A percentile compares a stretch with the other conserved stretches of the same genome.
Conservation (phyloP, 2,797 vertebrate genomes). For the Falco biarmicus region DNA sequence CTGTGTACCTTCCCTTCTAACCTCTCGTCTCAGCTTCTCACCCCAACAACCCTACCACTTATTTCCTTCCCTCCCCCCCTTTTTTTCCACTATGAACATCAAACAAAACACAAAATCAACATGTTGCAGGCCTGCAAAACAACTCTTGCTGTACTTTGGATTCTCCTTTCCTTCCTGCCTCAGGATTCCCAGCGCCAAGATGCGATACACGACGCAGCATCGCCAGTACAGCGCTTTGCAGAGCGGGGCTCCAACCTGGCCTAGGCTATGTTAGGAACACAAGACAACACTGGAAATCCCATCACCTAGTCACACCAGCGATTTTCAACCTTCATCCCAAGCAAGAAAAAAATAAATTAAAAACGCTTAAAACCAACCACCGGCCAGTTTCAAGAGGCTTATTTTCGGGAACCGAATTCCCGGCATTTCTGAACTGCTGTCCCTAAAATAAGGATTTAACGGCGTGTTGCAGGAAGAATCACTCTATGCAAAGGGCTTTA, state of each 20-base stretch:
- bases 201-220: rapidly evolving
- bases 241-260: rapidly evolving
- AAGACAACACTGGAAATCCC: neutral
- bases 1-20: neutral
- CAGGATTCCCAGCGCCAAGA: neutral
- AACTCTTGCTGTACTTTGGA: neutral
- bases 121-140: neutral
- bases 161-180: neutral
- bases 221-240: neutral
- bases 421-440: neutral
- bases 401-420: neutral
- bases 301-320: neutral
- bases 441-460: neutral
- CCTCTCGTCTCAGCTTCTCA: neutral
- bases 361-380: neutral
- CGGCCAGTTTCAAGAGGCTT: neutral
- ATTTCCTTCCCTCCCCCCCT: neutral
- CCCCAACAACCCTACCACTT: neutral
- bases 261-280: rapidly evolving
- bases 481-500: neutral
- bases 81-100: neutral
- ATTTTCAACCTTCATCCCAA: neutral
- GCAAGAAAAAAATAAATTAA: neutral
- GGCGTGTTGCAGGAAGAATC: neutral
- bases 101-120: neutral